These are phyloP conservation scores for Acipenser transmontanus DNA, from an alignment of 2,797 vertebrate genomes.

Conservation along the genomic window DNA sequence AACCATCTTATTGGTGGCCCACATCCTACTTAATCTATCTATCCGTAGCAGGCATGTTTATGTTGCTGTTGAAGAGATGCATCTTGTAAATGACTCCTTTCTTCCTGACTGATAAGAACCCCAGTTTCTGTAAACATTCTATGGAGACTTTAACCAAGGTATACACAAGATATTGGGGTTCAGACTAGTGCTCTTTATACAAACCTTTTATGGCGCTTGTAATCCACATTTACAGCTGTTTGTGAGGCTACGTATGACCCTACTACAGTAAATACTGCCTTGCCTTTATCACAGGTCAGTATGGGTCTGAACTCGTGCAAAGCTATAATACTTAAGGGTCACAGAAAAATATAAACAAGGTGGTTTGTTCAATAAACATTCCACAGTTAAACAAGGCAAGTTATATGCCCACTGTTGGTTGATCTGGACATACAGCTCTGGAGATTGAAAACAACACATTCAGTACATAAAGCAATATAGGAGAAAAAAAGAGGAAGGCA, in stretches of 20 bases:
- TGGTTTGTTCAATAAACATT: too few relatives aligned
- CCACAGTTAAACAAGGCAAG: too few relatives aligned
- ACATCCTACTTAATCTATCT: background rate
- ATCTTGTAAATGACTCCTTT: background rate
- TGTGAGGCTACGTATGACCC: slow-evolving; percentile 34
- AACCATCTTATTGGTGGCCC: background rate
- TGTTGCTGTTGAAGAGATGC: slow-evolving; percentile 34
- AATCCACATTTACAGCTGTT: slow-evolving; percentile 15
- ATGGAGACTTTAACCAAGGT: background rate
- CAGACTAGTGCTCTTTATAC: slow-evolving; percentile 40
- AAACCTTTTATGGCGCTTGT: slow-evolving; percentile 34
- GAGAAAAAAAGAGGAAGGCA: too few relatives aligned
- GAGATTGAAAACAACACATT: too few relatives aligned
- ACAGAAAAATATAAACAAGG: too few relatives aligned
- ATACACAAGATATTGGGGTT: slow-evolving; percentile 34
- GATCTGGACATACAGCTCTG: too few relatives aligned
- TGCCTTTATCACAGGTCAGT: too few relatives aligned
- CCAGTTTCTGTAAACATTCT: slow-evolving; percentile 23
- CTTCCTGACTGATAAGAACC: slow-evolving; percentile 31
- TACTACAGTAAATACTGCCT: slow-evolving; percentile 10
- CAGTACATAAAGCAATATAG: too few relatives aligned
- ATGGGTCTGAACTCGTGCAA: too few relatives aligned
- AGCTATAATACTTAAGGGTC: too few relatives aligned
- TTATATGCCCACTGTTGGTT: too few relatives aligned
- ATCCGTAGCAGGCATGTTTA: slow-evolving; percentile 40